Conservation (phyloP, 2,888 invertebrate genomes). For the Agrilus biguttatus region DNA sequence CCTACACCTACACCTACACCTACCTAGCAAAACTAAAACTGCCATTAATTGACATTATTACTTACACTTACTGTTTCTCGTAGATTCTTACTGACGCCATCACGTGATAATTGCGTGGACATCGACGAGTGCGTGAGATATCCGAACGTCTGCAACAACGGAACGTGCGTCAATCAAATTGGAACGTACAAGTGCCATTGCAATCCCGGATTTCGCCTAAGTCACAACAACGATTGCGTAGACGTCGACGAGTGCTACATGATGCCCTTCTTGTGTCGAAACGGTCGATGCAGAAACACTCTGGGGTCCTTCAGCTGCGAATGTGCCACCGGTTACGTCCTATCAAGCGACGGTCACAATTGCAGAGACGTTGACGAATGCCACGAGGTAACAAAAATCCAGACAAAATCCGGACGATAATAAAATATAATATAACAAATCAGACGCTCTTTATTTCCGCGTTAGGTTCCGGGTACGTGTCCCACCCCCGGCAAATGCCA, state of each 20-base stretch:
- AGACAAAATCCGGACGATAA: slow-evolving; percentile 7
- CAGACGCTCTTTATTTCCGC: too few species aligned
- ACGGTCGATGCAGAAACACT: slow-evolving; percentile 69
- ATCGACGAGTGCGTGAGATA: slow-evolving; percentile 60
- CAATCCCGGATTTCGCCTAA: slow-evolving; percentile 60
- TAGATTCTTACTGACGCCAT: slow-evolving; percentile 36
- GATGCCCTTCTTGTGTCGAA: slow-evolving; percentile 73
- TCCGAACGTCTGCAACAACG: slow-evolving; percentile 62
- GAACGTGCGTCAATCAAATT: slow-evolving; percentile 56
- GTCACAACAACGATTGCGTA: slow-evolving; percentile 64
- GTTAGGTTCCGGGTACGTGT: slow-evolving; percentile 42
- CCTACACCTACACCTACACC: too few species aligned
- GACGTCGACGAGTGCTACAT: slow-evolving; percentile 74
- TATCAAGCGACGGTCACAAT: slow-evolving; percentile 59
- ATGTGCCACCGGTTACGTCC: slow-evolving; percentile 64
- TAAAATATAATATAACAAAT: too few species aligned
- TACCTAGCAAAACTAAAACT: too few species aligned
- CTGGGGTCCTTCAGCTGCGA: slow-evolving; percentile 69
- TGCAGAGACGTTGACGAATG: slow-evolving; percentile 73
- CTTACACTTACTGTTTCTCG: too few species aligned
- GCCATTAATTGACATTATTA: too few species aligned
- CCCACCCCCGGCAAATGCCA: slow-evolving; percentile 50
- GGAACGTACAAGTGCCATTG: slow-evolving; percentile 63
- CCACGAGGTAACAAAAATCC: slow-evolving; percentile 38
- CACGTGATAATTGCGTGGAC: slow-evolving; percentile 53